A percentile compares a stretch with the other conserved stretches of the same genome.
phyloP scores from a whole-genome alignment of 2,113 vertebrate species.

The Oncorhynchus tshawytscha region DNA sequence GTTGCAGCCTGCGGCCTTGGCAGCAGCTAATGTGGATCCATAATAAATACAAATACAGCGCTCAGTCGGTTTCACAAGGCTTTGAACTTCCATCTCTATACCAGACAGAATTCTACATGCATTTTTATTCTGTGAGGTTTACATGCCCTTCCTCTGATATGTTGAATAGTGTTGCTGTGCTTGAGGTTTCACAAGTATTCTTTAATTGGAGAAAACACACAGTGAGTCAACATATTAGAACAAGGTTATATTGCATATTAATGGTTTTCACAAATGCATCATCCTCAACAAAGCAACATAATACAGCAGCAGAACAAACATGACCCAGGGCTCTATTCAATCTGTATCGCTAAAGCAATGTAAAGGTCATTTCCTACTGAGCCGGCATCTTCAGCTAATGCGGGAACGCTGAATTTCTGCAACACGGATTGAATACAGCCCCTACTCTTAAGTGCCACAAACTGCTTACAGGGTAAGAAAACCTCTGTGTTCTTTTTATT shows the following conservation, averaged over 20 bases:
- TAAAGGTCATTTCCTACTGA: too few relatives aligned
- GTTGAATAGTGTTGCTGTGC: not conserved
- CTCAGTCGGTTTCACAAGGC: too few relatives aligned
- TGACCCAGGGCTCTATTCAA: constrained; percentile 28
- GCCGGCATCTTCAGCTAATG: too few relatives aligned
- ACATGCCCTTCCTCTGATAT: too few relatives aligned
- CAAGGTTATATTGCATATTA: not conserved
- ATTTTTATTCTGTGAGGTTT: too few relatives aligned
- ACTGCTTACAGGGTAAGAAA: too few relatives aligned
- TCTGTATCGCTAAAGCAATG: too few relatives aligned
- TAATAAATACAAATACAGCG: too few relatives aligned
- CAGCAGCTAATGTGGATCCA: too few relatives aligned
- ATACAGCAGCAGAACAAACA: constrained; percentile 48
- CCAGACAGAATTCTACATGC: not conserved
- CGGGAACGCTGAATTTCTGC: too few relatives aligned
- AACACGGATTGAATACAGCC: not conserved
- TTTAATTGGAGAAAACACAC: constrained; percentile 51
- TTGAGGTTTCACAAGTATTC: constrained; percentile 32
- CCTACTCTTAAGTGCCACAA: constrained; percentile 7
- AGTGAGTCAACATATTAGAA: not conserved
- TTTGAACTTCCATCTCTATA: not conserved
- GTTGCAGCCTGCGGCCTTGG: too few relatives aligned
- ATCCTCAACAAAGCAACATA: constrained; percentile 25
- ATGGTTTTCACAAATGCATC: constrained; percentile 14
- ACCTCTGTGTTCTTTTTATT: too few relatives aligned